Evolutionary conservation across 2,888 invertebrate genomes (phyloP), one percentile per base, ranked within the genome.

Genomic region (Aplocera efformata): DNA sequence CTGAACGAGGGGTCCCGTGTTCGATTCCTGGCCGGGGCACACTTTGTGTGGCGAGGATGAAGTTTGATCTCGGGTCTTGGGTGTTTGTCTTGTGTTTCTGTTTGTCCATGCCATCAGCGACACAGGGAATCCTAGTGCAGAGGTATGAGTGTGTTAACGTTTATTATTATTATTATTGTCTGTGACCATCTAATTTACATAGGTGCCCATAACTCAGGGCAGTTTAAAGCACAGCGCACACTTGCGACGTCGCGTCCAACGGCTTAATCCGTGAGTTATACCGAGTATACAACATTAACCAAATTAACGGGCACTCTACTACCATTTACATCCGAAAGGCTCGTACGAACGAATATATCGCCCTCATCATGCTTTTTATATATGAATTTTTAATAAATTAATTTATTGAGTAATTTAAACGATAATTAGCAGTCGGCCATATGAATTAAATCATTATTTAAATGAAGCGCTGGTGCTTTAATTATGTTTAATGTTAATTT

Each of bases 361-460:
- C 67, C 67, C 63, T 61, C 62, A 65, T 59, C 59, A 53, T 31
- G 45, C 47, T 58, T 61, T 61, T 63, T 67, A 60, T 67, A 66
- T 72, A 82, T 79, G 72, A 79, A 75, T 79, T 73, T 83, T 83
- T 78, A 79, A 81, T 74, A 73, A 80, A 83, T 82, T 78, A 79
- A 84, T 85, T 79, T 83, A 84, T 79, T 60, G 63, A 67, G 70
- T 75, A 67, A 82, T 82, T 82, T 76, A 74, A 73, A 69, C 56
- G 59, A 13, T 75, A 78, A 81, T 83, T 78, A 77, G 67, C 74
- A 69, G 70, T 75, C 69, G 69, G 55, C 44, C 58, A 67, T 58
- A 46, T 43, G 45, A 40, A 48, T 48, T 37, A 48, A 48, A 50
- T 50, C 50, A 48, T 17, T 50, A 48, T 50, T 42, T 43, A 45